Evolutionary conservation across 2,113 vertebrate genomes (phyloP), one percentile per base, ranked within the genome.

Genomic region (Etheostoma spectabile): DNA sequence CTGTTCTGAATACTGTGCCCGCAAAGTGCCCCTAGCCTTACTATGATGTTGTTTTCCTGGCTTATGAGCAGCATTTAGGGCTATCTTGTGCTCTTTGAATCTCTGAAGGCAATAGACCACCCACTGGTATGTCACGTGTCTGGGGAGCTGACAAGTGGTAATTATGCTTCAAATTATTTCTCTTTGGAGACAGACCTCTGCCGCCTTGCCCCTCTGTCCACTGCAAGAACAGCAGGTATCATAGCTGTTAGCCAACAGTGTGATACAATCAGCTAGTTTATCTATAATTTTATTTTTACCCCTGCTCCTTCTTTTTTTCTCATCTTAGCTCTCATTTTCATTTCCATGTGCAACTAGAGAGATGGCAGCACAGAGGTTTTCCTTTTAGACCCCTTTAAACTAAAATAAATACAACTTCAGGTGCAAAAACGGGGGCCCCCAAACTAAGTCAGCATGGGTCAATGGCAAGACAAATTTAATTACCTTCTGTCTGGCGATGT

Each of bases 11-110:
- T 77, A 19, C 83, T 60, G 61, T 80, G 74, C 78, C 89, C 77
- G 91, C 66, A 77, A 82, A 89, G 90, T 83, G 80, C 87, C 89
- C 82, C 90, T 77, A 88, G 87, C 79, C 71, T 67, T 30, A 53
- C 84, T 84, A 62, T 86, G 91, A 89, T 92, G 88, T 85, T 90
- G 90, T 89, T 91, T 88, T 82, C 72, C 74, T 67, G 74, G 83
- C 83, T 89, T 88, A 83, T 77, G 66, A 83, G 80, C 76, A 74
- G 27, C 60, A 83, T 84, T 86, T 82, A 86, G 80, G 83, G 75
- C 86, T 85, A 84, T 89, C 84, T 86, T 48, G 76, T 87, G 85
- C 83, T 82, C 86, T 89, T 90, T 90, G 88, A 89, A 82, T 91
- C 85, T 89, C 90, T 69, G 48, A 90, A 75, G 89, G 89, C 87